Conservation (phyloP, 1,140 invertebrate genomes). For the Steinernema feltiae region DNA sequence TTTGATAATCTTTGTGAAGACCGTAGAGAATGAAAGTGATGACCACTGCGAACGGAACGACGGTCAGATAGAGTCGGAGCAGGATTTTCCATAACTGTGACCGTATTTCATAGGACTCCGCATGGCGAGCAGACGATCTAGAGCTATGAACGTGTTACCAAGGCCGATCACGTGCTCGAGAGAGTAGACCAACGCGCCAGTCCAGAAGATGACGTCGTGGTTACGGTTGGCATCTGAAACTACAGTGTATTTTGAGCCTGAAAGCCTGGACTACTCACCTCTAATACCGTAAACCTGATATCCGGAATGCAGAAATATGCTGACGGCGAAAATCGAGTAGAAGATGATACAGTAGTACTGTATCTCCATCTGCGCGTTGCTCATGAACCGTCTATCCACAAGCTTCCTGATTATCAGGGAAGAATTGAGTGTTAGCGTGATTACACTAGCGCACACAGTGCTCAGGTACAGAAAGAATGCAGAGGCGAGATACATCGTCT, state of each 20-base stretch:
- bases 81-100: not conserved
- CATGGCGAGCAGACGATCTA: not conserved
- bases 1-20: not conserved
- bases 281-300: not conserved
- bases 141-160: not conserved
- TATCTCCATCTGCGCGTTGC: not conserved
- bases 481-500: not conserved
- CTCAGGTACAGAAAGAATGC: not conserved
- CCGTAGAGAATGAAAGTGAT: not conserved
- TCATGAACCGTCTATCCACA: not conserved
- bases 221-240: not conserved
- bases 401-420: too few species aligned
- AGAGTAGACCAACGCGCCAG: not conserved
- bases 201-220: not conserved
- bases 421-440: not conserved
- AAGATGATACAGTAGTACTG: conserved; percentile 5
- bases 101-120: not conserved
- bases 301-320: not conserved
- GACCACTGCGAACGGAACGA: not conserved
- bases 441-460: not conserved
- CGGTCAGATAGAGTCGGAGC: not conserved
- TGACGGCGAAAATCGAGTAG: not conserved
- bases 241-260: not conserved
- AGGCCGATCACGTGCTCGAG: not conserved
- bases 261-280: not conserved